Evolutionary conservation across 64 coral and sea anemone species (phyloP), one percentile per base, ranked within the genome.

Genomic region (Dendronephthya gigantea): DNA sequence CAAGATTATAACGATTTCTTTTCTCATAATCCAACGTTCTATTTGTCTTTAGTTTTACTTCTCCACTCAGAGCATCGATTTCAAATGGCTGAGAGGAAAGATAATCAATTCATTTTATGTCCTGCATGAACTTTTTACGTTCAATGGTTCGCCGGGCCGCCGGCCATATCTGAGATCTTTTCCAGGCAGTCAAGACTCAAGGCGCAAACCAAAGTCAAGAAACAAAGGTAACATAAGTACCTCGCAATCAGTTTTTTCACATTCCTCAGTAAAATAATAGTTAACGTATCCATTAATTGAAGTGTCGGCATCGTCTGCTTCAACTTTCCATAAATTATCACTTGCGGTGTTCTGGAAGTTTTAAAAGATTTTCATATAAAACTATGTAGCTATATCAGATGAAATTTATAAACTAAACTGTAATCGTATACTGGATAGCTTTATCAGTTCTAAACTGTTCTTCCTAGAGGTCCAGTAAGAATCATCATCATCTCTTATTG

Each of bases 1-100:
- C 72, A 35, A 79, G 72, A 79, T 79, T 79, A 39, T 79, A 79
- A 79, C 72, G 72, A 79, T 79, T 79, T 79, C 17, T 79, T 10
- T 0, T 79, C 36, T 79, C 72, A 9, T 79, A 79, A 34, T 79
- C 72, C 27, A 79, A 34, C 34, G 72, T 79, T 12, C 15, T 15
- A 19, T 1, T 36, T 36, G 72, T 15, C 5, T 79, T 79, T 7
- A 79, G 36, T 16, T 3, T 28, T 12, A 79, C 72, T 1, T 35
- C 17, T 12, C 72, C 72, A 36, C 72, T 34, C 37, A 8, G 34
- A 9, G 72, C 15, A 79, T 19, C 28, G 16, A 79, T 79, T 14
- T 14, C 30, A 79, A 79, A 79, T 19, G 13, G 72, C 72, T 79
- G 22, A 30, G 36, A 33, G 17, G 15, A 79, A n/a, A n/a, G n/a